phyloP scores from a whole-genome alignment of 2,113 vertebrate genomes.

The Geococcyx californianus region DNA sequence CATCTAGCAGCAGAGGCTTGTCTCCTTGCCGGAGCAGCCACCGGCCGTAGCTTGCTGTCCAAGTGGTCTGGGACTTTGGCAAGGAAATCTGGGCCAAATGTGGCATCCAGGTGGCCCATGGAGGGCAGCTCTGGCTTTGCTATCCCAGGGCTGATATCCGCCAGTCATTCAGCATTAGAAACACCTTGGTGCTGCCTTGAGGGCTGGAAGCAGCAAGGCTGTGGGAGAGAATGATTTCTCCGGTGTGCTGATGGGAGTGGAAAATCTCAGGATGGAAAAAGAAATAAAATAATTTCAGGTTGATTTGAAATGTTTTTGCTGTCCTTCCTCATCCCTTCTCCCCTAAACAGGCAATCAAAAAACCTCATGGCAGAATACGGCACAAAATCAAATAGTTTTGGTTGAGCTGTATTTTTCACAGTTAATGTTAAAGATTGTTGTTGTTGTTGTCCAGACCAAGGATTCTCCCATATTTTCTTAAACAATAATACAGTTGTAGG shows the following conservation, averaged over 20 bases:
- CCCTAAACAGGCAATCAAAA: background rate
- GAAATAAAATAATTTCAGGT: background rate
- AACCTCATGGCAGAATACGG: background rate
- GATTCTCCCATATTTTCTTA: background rate
- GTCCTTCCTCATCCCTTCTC: background rate
- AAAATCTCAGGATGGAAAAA: background rate
- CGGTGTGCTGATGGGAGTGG: rapidly evolving
- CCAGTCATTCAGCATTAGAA: rapidly evolving
- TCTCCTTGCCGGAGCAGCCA: background rate
- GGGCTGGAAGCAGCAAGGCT: background rate
- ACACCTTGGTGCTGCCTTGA: background rate
- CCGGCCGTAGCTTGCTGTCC: rapidly evolving
- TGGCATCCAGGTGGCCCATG: rapidly evolving
- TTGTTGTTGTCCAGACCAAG: background rate
- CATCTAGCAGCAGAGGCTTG: constrained; percentile 23
- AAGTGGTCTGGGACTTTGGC: rapidly evolving
- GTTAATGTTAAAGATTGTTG: background rate
- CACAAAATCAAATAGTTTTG: constrained; percentile 3
- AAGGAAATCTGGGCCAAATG: rapidly evolving
- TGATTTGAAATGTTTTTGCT: background rate
- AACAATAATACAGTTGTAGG: background rate
- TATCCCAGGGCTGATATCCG: background rate
- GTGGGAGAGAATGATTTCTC: background rate
- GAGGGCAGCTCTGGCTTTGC: rapidly evolving
- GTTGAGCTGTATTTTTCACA: background rate